Base-by-base conservation (phyloP, 2,113 vertebrate species). In the Cynopterus brachyotis region DNA sequence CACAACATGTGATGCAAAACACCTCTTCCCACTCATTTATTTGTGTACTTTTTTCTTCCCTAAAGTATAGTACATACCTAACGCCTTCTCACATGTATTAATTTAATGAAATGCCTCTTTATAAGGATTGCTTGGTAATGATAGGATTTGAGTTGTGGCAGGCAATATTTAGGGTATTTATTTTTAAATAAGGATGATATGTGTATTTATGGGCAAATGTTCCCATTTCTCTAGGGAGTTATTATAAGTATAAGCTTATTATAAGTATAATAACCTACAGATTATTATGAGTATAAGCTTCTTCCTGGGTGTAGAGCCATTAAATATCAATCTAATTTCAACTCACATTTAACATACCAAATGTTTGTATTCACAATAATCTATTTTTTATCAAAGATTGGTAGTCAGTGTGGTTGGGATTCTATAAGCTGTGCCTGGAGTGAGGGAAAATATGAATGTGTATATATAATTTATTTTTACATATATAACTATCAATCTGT, bases 201-300 rank as follows among this genome's bases (percentile, higher is more conserved):
- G 97, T 98, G 92, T 98, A 98, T 98, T 99, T 98, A 98, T 97
- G 97, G 97, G 86, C 95, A 98, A 97, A 90, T 91, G 70, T 91
- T 64, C 92, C 53, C 80, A 79, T 94, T 97, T 96, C 96, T 91
- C 83, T 85, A 88, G 93, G 97, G 8, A 98, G 91, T 86, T 94
- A 93, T 96, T 97, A 50, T 50, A 50, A 50, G 50, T 50, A 50
- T 50, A 50, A 98, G 94, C 81, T 96, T 96, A 64, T 97, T 78
- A 3, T 42, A 97, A 98, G 42, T 91, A 96, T 89, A 98, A 97
- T 50, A 50, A 50, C 50, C 50, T 50, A 5, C 50, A 98, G 94
- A 76, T 96, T 96, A 64, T 97, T 78, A 3, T 42, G 96, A 98
- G 40, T 89, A 96, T 89, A 98, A 97, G 95, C 96, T 97, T 96